Percentiles rank a stretch among this genome's conserved stretches.
Evolutionary conservation across 2,113 vertebrate species (phyloP).

Genomic region (Oxyura jamaicensis): DNA sequence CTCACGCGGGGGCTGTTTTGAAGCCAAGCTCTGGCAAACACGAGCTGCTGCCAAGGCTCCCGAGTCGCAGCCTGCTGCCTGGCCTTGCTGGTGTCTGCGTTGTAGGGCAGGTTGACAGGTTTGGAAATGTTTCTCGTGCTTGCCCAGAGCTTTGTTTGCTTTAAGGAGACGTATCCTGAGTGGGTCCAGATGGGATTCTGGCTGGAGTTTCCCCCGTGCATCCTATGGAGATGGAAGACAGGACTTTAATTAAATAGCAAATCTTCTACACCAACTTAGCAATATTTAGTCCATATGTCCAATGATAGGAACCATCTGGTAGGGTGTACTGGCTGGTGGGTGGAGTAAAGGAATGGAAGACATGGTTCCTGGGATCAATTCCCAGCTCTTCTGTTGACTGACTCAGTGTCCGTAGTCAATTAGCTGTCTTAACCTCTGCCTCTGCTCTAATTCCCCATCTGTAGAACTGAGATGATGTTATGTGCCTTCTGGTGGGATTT

Average conservation of each 20-base stretch:
- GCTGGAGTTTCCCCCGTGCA: background rate
- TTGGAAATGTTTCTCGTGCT: background rate
- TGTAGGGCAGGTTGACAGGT: background rate
- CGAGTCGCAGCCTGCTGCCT: background rate
- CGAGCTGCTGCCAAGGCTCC: background rate
- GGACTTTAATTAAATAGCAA: conserved; percentile 57
- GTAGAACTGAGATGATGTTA: conserved; percentile 49
- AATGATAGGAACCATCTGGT: conserved; percentile 65
- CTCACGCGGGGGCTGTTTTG: background rate
- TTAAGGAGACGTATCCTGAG: background rate
- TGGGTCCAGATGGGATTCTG: conserved; percentile 46
- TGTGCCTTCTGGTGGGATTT: conserved; percentile 33
- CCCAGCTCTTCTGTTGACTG: conserved; percentile 56
- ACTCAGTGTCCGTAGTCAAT: conserved; percentile 47
- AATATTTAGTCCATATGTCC: conserved; percentile 67
- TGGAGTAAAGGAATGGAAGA: conserved; percentile 54
- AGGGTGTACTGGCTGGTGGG: conserved; percentile 44
- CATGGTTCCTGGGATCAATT: conserved; percentile 48
- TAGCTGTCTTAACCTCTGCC: conserved; percentile 55
- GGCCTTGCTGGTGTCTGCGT: background rate
- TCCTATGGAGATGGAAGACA: conserved; percentile 17
- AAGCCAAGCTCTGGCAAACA: background rate
- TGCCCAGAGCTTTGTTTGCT: background rate
- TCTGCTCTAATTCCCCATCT: conserved; percentile 57
- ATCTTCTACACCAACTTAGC: conserved; percentile 35